Base-by-base conservation (phyloP, 2,113 vertebrate genomes). In the Gymnorhina tibicen region DNA sequence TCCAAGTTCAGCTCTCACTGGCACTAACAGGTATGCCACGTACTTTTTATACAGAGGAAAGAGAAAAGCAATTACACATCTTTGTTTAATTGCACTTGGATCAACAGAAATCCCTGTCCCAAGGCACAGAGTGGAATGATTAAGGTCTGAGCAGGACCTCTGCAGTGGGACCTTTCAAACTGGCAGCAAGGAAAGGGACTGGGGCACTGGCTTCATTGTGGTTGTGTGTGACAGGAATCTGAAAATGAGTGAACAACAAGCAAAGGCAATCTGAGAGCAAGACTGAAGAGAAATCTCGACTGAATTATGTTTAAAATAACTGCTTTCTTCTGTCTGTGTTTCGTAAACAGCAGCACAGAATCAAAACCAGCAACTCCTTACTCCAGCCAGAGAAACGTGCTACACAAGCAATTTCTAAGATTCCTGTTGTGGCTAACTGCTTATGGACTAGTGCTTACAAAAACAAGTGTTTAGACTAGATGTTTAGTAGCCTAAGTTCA, bases 11-110 rank as follows among this genome's bases (percentile, higher is more conserved):
- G 14, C 13, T 63, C 33, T 75, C 67, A 52, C 22, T 56, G 58
- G 33, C 7, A 10, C 47, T 22, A 26, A 63, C 27, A 68, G 32
- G 2, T 62, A 33, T 16, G 24, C 37, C 44, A 56, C 0, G 0
- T 44, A 41, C 5, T 39, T 84, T 73, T 91, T 30, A 35, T 39
- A 52, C 35, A 49, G 66, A 64, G 35, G 41, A 94, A 91, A 79
- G 6, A 72, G 52, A 87, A 91, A 53, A 23, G 26, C 52, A 85
- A 68, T 73, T 70, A 18, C 6, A 11, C 3, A 1, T 35, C 39
- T 55, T 69, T 68, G 32, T 68, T 87, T 75, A 44, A 33, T 52
- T 21, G 78, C 33, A 63, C 15, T n/a, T 44, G 28, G 6, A 69
- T 73, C 35, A 44, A 73, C 22, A 87, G n/a, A 60, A 64, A 75